Evolutionary conservation across 2,888 invertebrate genomes (phyloP), one percentile per base, ranked within the genome.

Genomic region (Chalcosyrphus nemorum): DNA sequence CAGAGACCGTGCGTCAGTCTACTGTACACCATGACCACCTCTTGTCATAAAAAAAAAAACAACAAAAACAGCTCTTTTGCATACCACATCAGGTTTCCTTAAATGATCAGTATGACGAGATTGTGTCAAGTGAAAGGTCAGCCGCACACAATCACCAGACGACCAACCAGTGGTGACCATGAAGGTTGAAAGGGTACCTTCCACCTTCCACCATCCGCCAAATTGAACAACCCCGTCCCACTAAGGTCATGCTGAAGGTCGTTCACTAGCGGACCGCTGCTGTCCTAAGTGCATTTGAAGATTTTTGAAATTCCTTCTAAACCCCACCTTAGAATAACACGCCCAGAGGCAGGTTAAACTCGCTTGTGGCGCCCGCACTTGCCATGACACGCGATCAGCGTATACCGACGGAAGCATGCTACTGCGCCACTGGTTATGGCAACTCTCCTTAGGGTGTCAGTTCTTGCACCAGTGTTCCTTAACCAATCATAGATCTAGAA

Each of bases 31-130:
- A 38, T 2, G 38, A 35, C 24, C 61, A 43, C 57, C 41, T 81
- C 63, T 9, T 52, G 76, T 57, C 82, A 52, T 59, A 71, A n/a
- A n/a, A n/a, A n/a, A n/a, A n/a, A n/a, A n/a, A n/a, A n/a, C n/a
- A n/a, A n/a, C n/a, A n/a, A n/a, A n/a, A 35, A 15, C 29, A 32
- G 61, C 32, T 72, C 7, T 11, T 78, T 78, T 68, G 68, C 77
- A 78, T 82, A 56, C 43, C 24, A 50, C 19, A 56, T 82, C 50
- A 63, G 43, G 78, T 82, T 82, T 78, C 82, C 54, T 68, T 78
- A 43, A 78, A 82, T 24, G 72, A 66, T 59, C 50, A 3, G 7
- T 61, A 24, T n/a, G n/a, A 13, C 47, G 21, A 19, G 66, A 57
- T 38, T 32, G 13, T 52, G 35, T 63, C 41, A 63, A 82, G 72